Evolutionary conservation across 2,797 vertebrate species (phyloP), one percentile per base, ranked within the genome.

Genomic region (Gymnoscopelus microlampas): DNA sequence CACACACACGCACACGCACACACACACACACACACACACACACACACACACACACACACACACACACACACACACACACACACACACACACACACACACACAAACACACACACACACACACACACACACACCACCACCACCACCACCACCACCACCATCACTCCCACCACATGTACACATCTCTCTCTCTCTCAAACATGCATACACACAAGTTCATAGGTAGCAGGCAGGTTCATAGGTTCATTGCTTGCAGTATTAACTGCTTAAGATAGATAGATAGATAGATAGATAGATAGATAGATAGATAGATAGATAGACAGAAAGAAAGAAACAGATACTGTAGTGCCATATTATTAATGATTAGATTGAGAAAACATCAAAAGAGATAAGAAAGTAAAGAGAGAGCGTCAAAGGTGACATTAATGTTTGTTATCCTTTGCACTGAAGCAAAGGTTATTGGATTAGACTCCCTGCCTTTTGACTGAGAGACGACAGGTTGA

Each of bases 371-470:
- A 5, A 35, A 44, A 44, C 39, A 44, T 10, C 70, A 61, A 66
- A 66, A 69, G 68, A 76, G 60, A 75, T 66, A 75, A 47, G 23
- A 39, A 69, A 78, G 66, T 68, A 63, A 67, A 70, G 63, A 71
- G 74, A 71, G 69, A 70, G 53, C 54, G 53, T 65, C 59, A 54
- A 66, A 70, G 57, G 57, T 19, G 63, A 49, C 49, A 58, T 76
- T 32, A 26, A 44, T 15, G 63, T 11, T n/a, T 15, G 50, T 63
- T 12, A 13, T 56, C 71, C 54, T 70, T 44, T 32, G 32, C 39
- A 23, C 66, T 68, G 69, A 75, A 73, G 71, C 71, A 55, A 71
- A 73, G 55, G 70, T 71, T 60, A 82, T 77, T 81, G 56, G 65
- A 84, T 87, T 80, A 79, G 67, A 53, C 71, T 50, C 63, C 73